phyloP scores from a whole-genome alignment of 2,113 vertebrate species.

The Chloropsis cyanopogon region DNA sequence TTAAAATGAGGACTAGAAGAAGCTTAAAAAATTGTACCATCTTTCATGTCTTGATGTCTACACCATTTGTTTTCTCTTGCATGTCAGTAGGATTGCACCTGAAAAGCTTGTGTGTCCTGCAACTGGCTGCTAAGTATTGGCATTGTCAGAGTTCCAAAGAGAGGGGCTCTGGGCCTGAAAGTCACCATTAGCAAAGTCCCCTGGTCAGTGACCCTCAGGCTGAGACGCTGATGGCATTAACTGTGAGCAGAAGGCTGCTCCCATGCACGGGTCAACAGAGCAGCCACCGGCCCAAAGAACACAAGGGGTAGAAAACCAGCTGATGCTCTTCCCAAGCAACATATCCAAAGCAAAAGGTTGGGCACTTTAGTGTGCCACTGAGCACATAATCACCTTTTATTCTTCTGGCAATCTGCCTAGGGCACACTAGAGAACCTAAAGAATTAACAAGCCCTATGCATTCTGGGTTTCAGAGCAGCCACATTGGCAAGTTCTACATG shows the following conservation, averaged over 20 bases:
- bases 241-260: not conserved
- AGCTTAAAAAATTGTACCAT: not conserved
- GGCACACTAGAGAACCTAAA: not conserved
- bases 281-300: not conserved
- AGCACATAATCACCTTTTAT: not conserved
- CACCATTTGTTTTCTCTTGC: not conserved
- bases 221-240: not conserved
- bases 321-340: not conserved
- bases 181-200: not conserved
- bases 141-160: not conserved
- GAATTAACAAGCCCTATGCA: fast-evolving
- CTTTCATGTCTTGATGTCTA: not conserved
- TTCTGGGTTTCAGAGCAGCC: not conserved
- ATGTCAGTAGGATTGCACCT: not conserved
- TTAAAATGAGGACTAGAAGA: not conserved
- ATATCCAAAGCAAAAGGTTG: not conserved
- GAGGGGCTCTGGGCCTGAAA: not conserved
- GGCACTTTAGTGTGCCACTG: fast-evolving
- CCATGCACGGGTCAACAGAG: fast-evolving
- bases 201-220: not conserved
- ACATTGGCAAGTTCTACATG: fast-evolving
- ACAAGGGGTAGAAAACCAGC: not conserved
- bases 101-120: not conserved
- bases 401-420: not conserved
- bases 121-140: not conserved